A percentile compares a stretch with the other conserved stretches of the same genome.
Conservation (phyloP, 2,113 vertebrate genomes). For the Nothocercus nigrocapillus region DNA sequence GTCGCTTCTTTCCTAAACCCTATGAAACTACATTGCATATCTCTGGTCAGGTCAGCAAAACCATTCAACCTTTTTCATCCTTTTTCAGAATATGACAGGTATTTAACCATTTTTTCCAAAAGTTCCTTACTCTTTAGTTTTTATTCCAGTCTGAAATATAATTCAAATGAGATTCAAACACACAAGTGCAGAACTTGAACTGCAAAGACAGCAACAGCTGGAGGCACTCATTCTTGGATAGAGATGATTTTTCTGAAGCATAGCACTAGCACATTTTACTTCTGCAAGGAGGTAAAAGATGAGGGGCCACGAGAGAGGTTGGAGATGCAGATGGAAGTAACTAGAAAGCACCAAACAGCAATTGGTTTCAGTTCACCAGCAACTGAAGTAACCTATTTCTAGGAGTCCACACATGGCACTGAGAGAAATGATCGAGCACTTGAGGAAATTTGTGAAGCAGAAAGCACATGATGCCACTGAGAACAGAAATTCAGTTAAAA, state of each 20-base stretch:
- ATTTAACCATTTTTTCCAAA: neutral
- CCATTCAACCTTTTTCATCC: neutral
- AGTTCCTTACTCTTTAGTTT: neutral
- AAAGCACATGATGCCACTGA: neutral
- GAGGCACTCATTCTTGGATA: neutral
- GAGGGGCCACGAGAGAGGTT: neutral
- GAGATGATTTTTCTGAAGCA: neutral
- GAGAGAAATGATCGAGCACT: rapidly evolving
- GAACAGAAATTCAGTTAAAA: neutral
- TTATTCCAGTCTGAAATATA: neutral
- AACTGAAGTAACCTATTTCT: neutral
- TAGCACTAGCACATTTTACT: neutral
- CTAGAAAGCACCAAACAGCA: neutral
- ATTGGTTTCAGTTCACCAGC: rapidly evolving
- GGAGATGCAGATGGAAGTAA: too few relatives aligned
- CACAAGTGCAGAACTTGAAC: neutral
- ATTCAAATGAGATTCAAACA: neutral
- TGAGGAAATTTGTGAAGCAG: neutral
- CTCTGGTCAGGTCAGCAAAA: neutral
- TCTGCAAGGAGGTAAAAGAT: neutral
- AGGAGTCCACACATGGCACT: rapidly evolving
- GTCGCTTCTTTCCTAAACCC: neutral
- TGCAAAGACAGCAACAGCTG: neutral
- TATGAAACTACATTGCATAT: neutral
- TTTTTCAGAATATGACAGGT: neutral